Evolutionary conservation across 2,113 vertebrate species (phyloP), one percentile per base, ranked within the genome.

Genomic region (Pterophyllum scalare): DNA sequence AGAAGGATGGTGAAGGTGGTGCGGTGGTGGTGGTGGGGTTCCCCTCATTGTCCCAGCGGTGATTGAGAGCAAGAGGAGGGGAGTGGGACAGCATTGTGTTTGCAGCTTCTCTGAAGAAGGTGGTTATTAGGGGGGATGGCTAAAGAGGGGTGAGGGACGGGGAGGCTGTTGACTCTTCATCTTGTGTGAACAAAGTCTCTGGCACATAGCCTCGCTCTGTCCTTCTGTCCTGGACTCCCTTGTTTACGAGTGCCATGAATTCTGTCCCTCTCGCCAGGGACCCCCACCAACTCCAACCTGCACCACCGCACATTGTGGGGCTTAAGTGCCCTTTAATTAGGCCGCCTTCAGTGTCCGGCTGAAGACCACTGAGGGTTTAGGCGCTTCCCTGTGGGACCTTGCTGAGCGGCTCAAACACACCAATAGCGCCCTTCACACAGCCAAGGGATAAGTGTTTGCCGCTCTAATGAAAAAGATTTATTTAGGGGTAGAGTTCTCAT

Each of bases 291-390:
- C 93, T 94, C 92, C 91, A 94, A 95, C 94, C 94, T 95, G 94
- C 93, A 82, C 88, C 72, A 87, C 89, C 38, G 88, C 90, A 89
- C 93, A 96, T 95, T 96, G 94, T 95, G 93, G 89, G 87, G 91
- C 94, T 96, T 96, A 96, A 96, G 96, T 96, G 96, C 77, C 95
- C 94, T 96, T 96, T 96, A 96, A 96, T 96, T 96, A 96, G 95
- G 92, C 93, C 46, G 93, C 94, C 93, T 28, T 95, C 94, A 91
- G 93, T 95, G 95, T 95, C 94, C 95, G 90, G 91, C 92, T 93
- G 91, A 94, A 94, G 92, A 91, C 90, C 52, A 79, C 89, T 61
- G 91, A 77, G 86, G 90, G 90, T 92, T 92, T 88, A 89, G 92
- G 82, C 87, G 85, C 90, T 87, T 91, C 91, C 84, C 85, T 87